phyloP scores from a whole-genome alignment of 1,140 invertebrate genomes.

The Artemia franciscana region DNA sequence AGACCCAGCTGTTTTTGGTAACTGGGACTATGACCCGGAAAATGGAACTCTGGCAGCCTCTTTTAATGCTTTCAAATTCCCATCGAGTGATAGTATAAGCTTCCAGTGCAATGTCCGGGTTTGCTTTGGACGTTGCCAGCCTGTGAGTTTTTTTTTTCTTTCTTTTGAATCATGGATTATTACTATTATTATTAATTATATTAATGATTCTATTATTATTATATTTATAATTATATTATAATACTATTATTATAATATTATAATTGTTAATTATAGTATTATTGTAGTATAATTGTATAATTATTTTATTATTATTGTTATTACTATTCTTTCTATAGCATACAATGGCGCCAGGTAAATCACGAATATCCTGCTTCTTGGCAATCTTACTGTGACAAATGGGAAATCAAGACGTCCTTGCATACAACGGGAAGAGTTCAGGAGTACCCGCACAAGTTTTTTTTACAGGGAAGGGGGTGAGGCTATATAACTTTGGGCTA shows the following conservation, averaged over 20 bases:
- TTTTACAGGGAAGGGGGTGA: too few relatives aligned
- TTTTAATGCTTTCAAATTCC: slow-evolving; percentile 90
- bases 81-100: slow-evolving; percentile 72
- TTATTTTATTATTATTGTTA: too few relatives aligned
- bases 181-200: not conserved
- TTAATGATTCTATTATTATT: not conserved
- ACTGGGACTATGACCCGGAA: slow-evolving; percentile 68
- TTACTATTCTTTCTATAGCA: too few relatives aligned
- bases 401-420: too few relatives aligned
- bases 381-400: too few relatives aligned
- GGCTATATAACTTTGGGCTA: too few relatives aligned
- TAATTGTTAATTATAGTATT: slow-evolving; percentile 2
- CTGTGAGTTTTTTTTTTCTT: slow-evolving; percentile 32
- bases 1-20: slow-evolving; percentile 71
- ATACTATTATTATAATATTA: not conserved
- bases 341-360: too few relatives aligned
- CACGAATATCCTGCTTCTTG: too few relatives aligned
- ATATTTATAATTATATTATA: not conserved
- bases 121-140: slow-evolving; percentile 83
- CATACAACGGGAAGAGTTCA: too few relatives aligned
- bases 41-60: slow-evolving; percentile 54
- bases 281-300: too few relatives aligned
- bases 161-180: not conserved
- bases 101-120: slow-evolving; percentile 90
- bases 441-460: too few relatives aligned